These are phyloP conservation scores for Dinomys branickii DNA, from an alignment of 2,113 vertebrate genomes.

Conservation along the genomic window DNA sequence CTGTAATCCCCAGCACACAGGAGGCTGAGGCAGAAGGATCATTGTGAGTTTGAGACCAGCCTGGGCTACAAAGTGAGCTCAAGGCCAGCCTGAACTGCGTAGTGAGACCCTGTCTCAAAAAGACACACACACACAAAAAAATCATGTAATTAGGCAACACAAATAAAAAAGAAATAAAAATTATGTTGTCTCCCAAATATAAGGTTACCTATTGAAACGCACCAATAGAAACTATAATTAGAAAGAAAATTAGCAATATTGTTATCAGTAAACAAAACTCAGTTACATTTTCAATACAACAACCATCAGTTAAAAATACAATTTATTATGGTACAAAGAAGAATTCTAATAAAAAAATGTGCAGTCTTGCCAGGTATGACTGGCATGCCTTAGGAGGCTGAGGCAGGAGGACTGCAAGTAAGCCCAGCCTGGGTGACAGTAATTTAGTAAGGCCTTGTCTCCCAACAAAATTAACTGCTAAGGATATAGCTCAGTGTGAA, in stretches of 20 bases:
- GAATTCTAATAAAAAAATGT: neutral
- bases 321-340: neutral
- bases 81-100: no score
- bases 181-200: neutral
- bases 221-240: neutral
- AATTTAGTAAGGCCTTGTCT: neutral
- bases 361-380: neutral
- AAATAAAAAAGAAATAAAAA: neutral
- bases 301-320: neutral
- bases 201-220: neutral
- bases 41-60: no score
- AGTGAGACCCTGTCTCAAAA: no score
- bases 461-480: neutral
- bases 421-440: neutral
- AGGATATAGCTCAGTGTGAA: neutral
- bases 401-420: neutral
- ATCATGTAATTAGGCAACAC: neutral
- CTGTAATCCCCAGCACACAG: no score
- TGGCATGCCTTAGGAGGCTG: neutral
- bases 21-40: no score
- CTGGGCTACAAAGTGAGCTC: no score
- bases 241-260: constrained; percentile 31
- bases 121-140: no score
- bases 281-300: neutral
- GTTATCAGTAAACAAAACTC: neutral